Evolutionary conservation across 2,113 vertebrate genomes (phyloP).

Genomic region (Stictonetta naevosa): DNA sequence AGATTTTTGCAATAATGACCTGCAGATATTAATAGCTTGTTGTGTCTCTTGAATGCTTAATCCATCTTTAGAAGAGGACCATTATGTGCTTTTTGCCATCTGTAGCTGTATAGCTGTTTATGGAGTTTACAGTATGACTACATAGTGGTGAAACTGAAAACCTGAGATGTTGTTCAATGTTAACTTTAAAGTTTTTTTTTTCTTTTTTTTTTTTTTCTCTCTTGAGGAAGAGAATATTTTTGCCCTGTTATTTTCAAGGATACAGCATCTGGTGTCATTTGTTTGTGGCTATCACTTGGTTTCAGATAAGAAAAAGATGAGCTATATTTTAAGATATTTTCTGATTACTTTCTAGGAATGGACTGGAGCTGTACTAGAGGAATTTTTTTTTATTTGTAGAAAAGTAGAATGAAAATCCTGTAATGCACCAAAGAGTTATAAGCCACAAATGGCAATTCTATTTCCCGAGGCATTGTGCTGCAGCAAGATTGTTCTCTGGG

Average conservation of each 20-base stretch:
- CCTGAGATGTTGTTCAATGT: fast-evolving
- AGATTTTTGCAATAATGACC: not conserved
- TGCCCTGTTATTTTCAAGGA: not conserved
- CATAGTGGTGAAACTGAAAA: not conserved
- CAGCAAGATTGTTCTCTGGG: not conserved
- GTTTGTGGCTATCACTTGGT: not conserved
- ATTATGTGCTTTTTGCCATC: not conserved
- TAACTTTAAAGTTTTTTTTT: not conserved
- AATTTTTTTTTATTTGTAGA: not conserved
- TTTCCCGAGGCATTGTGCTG: not conserved
- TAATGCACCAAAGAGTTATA: not conserved
- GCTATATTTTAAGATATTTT: not conserved
- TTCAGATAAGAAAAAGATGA: not conserved
- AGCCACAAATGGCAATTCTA: not conserved
- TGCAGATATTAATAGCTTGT: not conserved
- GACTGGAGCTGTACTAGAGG: not conserved
- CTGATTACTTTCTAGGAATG: not conserved
- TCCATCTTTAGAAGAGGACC: not conserved
- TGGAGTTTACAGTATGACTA: not conserved
- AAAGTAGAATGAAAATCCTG: not conserved
- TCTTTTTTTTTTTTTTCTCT: not conserved
- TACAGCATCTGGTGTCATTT: not conserved
- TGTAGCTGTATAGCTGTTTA: not conserved
- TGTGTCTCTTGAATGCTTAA: not conserved
- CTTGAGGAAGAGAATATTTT: not conserved